Percentiles rank a stretch among this genome's conserved stretches.
These are phyloP conservation scores for Silurus meridionalis DNA, from an alignment of 2,113 vertebrate species.

Conservation along the genomic window DNA sequence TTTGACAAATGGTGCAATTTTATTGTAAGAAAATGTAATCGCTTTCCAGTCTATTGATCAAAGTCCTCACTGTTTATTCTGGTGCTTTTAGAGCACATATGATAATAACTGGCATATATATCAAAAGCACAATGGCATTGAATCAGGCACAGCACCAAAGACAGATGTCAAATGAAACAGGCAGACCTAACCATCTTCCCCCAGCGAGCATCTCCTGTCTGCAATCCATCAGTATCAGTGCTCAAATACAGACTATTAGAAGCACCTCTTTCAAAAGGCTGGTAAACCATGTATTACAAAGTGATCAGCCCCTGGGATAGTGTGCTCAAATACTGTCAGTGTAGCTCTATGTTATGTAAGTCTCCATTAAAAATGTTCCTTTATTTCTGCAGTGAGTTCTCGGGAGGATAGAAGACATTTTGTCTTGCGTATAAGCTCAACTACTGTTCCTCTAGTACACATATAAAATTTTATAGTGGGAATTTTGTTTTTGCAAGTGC, in stretches of 20 bases:
- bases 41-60: not conserved
- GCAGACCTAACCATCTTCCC: not conserved
- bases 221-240: slow-evolving; percentile 38
- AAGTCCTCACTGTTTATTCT: not conserved
- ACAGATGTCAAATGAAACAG: not conserved
- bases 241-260: slow-evolving; percentile 35
- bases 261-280: slow-evolving; percentile 13
- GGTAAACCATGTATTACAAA: slow-evolving; percentile 38
- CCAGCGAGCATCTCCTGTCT: slow-evolving; percentile 22
- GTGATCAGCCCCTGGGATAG: slow-evolving; percentile 30
- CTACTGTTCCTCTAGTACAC: not conserved
- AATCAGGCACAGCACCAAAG: not conserved
- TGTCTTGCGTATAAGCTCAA: not conserved
- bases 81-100: not conserved
- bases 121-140: not conserved
- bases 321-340: slow-evolving; percentile 2
- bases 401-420: not conserved
- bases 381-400: slow-evolving; percentile 18
- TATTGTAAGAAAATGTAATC: not conserved
- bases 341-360: not conserved
- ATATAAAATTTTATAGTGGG: not conserved
- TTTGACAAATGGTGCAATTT: not conserved
- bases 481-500: not conserved
- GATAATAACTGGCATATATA: not conserved
- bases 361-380: slow-evolving; percentile 22